Evolutionary conservation across 2,797 vertebrate genomes (phyloP).

Genomic region (Petrocephalus schoutedeni): DNA sequence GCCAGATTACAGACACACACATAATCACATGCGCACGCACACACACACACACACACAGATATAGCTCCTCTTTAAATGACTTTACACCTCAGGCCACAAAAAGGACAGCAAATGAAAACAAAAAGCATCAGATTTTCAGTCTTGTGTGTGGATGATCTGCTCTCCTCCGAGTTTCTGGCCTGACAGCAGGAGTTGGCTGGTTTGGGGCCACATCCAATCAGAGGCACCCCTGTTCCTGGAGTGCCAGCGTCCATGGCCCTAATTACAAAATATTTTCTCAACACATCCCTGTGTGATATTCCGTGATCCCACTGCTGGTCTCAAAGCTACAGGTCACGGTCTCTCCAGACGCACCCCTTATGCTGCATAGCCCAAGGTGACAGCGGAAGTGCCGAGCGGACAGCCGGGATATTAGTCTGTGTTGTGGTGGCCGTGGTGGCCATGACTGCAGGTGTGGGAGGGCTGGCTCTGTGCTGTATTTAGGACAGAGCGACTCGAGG

Average conservation of each 20-base stretch:
- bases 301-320: conserved; percentile 40
- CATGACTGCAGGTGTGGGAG: not conserved
- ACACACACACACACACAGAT: conserved; percentile 25
- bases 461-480: not conserved
- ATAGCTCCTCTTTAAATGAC: conserved; percentile 10
- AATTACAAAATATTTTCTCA: conserved; percentile 39
- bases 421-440: not conserved
- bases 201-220: conserved; percentile 43
- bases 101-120: conserved; percentile 26
- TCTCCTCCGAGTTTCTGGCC: not conserved
- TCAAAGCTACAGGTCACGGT: conserved; percentile 51
- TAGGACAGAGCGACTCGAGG: conserved; percentile 7
- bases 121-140: conserved; percentile 40
- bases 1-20: conserved; percentile 20
- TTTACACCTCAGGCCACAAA: not conserved
- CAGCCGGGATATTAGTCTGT: conserved; percentile 26
- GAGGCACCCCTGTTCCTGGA: conserved; percentile 45
- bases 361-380: conserved; percentile 42
- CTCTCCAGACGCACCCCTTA: conserved; percentile 19
- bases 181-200: not conserved
- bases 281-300: conserved; percentile 31
- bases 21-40: not conserved
- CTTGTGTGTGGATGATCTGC: not conserved
- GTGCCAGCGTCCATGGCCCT: conserved; percentile 40
- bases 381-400: conserved; percentile 39